Conservation (phyloP, 1,140 invertebrate species). For the Chironomus striatipennis region DNA sequence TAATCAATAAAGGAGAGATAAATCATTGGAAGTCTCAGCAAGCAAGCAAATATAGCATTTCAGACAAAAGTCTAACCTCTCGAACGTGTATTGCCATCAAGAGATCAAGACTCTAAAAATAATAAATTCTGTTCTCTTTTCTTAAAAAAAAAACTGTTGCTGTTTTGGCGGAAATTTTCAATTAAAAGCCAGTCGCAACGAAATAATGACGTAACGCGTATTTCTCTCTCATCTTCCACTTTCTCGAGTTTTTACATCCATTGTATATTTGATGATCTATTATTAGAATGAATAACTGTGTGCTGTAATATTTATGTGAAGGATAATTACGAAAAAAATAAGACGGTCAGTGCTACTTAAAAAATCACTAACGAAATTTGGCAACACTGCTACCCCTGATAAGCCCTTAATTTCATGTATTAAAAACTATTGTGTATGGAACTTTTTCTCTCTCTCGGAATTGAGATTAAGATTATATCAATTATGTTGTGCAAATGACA, state of each 20-base stretch:
- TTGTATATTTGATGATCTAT: constrained; percentile 1
- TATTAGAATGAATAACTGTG: not conserved
- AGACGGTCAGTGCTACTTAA: not conserved
- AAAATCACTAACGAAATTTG: too few relatives aligned
- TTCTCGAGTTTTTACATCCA: not conserved
- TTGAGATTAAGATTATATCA: too few relatives aligned
- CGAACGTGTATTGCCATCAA: not conserved
- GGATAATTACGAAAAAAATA: not conserved
- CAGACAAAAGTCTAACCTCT: not conserved
- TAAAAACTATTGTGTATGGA: too few relatives aligned
- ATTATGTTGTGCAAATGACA: too few relatives aligned
- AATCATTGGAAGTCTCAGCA: constrained; percentile 21
- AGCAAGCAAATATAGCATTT: too few relatives aligned
- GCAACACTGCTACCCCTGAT: too few relatives aligned
- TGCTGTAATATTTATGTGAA: not conserved
- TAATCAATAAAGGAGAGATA: too few relatives aligned
- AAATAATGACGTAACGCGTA: not conserved
- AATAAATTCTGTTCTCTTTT: not conserved
- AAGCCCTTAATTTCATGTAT: too few relatives aligned
- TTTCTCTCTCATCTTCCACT: not conserved
- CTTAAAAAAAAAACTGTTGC: not conserved
- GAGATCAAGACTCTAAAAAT: not conserved
- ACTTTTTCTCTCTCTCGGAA: too few relatives aligned
- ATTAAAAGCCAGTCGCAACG: not conserved
- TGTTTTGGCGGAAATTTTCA: constrained; percentile 12